Base-by-base conservation (phyloP, 2,113 vertebrate genomes). In the Perccottus glenii region DNA sequence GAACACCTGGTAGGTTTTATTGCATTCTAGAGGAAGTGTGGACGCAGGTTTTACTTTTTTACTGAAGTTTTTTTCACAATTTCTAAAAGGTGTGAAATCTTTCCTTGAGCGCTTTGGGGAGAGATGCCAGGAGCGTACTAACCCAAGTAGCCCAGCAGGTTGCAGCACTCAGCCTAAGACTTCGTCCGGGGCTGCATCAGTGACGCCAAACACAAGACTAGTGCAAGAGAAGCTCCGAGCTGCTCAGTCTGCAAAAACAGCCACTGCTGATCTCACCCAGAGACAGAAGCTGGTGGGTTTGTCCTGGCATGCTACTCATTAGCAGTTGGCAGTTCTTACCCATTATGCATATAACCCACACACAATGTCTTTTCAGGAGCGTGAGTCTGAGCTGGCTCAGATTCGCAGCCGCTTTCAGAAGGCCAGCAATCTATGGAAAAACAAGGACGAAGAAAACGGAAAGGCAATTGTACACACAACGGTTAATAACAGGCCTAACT, bases 101-200 rank as follows among this genome's bases (percentile, higher is more conserved):
- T 98, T 98, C 77, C 88, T 97, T 89, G 96, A 97, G 82, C 95
- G 94, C 49, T 99, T 99, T 90, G 96, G 92, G 45, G 96, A 98
- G 64, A 87, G 81, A 69, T 96, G 94, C 78, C 94, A 95, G 60
- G 93, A 98, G 55, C 92, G 80, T 5, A 88, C 63, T 6, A 74
- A 70, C 50, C 89, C 43, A 16, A 91, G 87, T 66, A 92, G 94
- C 27, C 83, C 88, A 40, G 67, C 87, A 2, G 79, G 33, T 16
- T 81, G 52, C 38, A 56, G 38, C 6, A 64, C 57, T 53, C 72
- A 87, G 1, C 70, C 82, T n/a, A 93, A 81, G 72, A 88, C 90
- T 8, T 80, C 89, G 1, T 5, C 47, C 2, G 92, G 68, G 35
- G 90, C 92, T 15, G 87, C 93, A 0, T 6, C 73, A 47, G 80